Conservation (phyloP, 2,113 vertebrate genomes). For the Peromyscus polionotus region DNA sequence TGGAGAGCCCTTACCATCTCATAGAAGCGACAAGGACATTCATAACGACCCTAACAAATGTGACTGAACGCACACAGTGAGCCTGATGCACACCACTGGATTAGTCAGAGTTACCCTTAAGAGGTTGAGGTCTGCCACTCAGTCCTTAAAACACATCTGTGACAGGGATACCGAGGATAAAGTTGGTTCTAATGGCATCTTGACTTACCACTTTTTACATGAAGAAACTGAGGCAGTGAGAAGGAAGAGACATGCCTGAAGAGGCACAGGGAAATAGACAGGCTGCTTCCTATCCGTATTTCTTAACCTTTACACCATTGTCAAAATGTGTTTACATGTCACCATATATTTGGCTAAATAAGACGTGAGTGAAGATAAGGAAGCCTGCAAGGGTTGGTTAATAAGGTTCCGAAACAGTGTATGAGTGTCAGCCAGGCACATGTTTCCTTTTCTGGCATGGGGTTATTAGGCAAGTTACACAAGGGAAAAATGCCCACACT, state of each 20-base stretch:
- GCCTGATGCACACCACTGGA: neutral
- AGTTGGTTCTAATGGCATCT: neutral
- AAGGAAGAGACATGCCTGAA: neutral
- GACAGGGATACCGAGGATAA: neutral
- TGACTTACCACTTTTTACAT: neutral
- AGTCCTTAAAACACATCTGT: slow-evolving; percentile 21
- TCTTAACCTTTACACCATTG: slow-evolving; percentile 10
- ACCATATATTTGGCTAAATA: neutral
- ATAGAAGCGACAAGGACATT: neutral
- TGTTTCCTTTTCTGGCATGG: neutral
- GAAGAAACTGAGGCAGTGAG: slow-evolving; percentile 20
- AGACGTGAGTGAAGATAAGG: neutral
- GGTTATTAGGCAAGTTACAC: neutral
- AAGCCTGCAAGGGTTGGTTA: neutral
- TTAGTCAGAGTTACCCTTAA: neutral
- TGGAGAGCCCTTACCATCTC: neutral
- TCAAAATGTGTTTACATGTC: slow-evolving; percentile 2
- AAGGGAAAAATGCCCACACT: neutral
- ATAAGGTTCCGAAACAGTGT: neutral
- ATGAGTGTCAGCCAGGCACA: neutral
- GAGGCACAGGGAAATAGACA: neutral
- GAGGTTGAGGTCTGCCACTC: neutral
- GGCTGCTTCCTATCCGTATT: neutral
- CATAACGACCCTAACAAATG: neutral
- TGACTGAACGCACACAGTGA: neutral